phyloP scores from a whole-genome alignment of 2,888 invertebrate species.

The Leptinotarsa rubiginosa region DNA sequence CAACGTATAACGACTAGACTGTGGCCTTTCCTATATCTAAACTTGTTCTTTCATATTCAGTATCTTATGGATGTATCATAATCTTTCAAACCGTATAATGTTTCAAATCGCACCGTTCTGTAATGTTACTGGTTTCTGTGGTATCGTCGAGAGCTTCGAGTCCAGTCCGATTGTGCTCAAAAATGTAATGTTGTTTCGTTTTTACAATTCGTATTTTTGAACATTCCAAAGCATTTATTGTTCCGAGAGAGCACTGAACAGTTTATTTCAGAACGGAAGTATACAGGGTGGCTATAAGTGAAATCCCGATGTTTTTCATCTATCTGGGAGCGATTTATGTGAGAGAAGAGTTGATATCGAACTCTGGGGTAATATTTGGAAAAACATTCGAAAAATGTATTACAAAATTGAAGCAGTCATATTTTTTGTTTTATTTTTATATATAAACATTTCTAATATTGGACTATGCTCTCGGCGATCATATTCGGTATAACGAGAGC shows the following conservation, averaged over 20 bases:
- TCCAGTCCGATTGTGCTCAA: too few species aligned
- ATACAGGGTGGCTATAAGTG: too few species aligned
- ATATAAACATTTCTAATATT: background rate
- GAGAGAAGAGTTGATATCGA: too few species aligned
- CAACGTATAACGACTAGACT: slow-evolving; percentile 72
- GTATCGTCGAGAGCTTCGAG: slow-evolving; percentile 22
- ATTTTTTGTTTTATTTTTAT: too few species aligned
- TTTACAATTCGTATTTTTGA: background rate
- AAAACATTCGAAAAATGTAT: too few species aligned
- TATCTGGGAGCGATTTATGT: too few species aligned
- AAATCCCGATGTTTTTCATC: too few species aligned
- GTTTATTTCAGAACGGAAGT: too few species aligned
- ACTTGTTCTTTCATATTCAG: slow-evolving; percentile 51
- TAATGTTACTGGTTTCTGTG: slow-evolving; percentile 27
- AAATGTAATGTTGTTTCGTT: too few species aligned
- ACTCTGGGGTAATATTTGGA: too few species aligned
- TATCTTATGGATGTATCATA: slow-evolving; percentile 40
- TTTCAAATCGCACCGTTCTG: slow-evolving; percentile 33
- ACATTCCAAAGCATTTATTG: slow-evolving; percentile 1
- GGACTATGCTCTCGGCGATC: slow-evolving; percentile 24
- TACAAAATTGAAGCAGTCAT: too few species aligned
- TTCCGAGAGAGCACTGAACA: background rate
- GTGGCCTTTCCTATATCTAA: slow-evolving; percentile 58
- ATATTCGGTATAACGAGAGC: slow-evolving; percentile 38
- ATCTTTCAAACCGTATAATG: slow-evolving; percentile 34